Percentiles rank a stretch among this genome's conserved stretches.
These are phyloP conservation scores for Acrocera orbiculus DNA, from an alignment of 2,888 invertebrate genomes.

Conservation along the genomic window DNA sequence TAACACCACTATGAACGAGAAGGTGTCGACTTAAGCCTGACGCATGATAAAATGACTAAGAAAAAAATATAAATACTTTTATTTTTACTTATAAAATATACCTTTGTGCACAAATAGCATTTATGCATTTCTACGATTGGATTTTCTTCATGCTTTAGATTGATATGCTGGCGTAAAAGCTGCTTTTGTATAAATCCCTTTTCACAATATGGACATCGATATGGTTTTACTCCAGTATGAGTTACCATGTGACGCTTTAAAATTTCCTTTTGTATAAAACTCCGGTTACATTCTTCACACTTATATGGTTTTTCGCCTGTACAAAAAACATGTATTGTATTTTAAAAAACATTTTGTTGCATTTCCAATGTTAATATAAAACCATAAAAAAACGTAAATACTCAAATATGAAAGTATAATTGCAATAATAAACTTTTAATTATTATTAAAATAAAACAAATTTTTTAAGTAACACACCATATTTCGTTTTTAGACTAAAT, in stretches of 20 bases:
- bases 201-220: constrained; percentile 43
- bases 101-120: constrained; percentile 47
- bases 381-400: no score
- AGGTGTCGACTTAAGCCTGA: constrained; percentile 53
- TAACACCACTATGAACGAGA: constrained; percentile 44
- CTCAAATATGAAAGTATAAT: no score
- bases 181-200: constrained; percentile 58
- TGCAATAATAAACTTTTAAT: no score
- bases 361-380: no score
- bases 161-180: constrained; percentile 43
- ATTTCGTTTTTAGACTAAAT: no score
- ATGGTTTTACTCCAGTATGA: constrained; percentile 43
- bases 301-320: constrained; percentile 32
- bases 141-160: constrained; percentile 37
- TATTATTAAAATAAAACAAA: no score
- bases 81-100: constrained; percentile 14
- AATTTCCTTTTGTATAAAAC: constrained; percentile 59
- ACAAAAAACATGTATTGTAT: no score
- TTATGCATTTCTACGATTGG: constrained; percentile 42
- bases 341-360: no score
- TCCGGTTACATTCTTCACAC: constrained; percentile 39
- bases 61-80: constrained; percentile 2
- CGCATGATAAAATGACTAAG: constrained; percentile 30
- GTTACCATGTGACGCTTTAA: constrained; percentile 42
- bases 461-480: no score